Percentiles rank a stretch among this genome's conserved stretches.
phyloP scores from a whole-genome alignment of 2,113 vertebrate genomes.

The Pangasianodon gigas region DNA sequence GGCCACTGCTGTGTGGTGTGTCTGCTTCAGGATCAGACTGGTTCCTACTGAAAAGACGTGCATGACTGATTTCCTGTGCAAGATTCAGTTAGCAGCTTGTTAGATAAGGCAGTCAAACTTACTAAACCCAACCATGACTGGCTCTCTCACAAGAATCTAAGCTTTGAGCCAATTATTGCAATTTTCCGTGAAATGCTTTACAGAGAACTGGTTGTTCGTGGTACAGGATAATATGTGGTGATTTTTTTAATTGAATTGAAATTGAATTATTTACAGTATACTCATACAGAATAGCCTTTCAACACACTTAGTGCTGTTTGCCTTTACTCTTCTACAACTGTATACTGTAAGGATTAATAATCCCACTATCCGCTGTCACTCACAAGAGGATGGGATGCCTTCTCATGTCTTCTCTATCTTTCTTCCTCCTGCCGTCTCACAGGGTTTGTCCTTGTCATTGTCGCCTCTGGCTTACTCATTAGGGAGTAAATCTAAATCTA shows the following conservation, averaged over 20 bases:
- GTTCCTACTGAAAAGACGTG: conserved; percentile 38
- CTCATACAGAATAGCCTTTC: not conserved
- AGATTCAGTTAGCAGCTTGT: conserved; percentile 32
- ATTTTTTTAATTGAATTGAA: not conserved
- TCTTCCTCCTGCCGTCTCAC: not conserved
- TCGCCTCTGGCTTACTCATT: not conserved
- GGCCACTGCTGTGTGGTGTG: conserved; percentile 65
- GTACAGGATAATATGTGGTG: not conserved
- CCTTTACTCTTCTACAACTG: not conserved
- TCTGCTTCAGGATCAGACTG: conserved; percentile 62
- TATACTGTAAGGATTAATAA: not conserved
- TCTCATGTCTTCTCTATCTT: too few species aligned
- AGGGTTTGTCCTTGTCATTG: not conserved
- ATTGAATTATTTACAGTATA: not conserved
- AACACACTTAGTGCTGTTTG: not conserved
- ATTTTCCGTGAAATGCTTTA: conserved; percentile 24
- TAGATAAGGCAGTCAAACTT: conserved; percentile 31
- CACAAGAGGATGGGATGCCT: not conserved
- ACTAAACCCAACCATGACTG: conserved; percentile 21
- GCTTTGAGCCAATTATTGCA: conserved; percentile 43
- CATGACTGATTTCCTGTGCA: conserved; percentile 18
- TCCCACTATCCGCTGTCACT: not conserved
- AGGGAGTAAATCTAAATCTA: not conserved
- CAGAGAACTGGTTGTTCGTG: conserved; percentile 7
- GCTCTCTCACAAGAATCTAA: conserved; percentile 3